Base-by-base conservation (phyloP, 2,797 vertebrate species). In the Anisognathus igniventris region DNA sequence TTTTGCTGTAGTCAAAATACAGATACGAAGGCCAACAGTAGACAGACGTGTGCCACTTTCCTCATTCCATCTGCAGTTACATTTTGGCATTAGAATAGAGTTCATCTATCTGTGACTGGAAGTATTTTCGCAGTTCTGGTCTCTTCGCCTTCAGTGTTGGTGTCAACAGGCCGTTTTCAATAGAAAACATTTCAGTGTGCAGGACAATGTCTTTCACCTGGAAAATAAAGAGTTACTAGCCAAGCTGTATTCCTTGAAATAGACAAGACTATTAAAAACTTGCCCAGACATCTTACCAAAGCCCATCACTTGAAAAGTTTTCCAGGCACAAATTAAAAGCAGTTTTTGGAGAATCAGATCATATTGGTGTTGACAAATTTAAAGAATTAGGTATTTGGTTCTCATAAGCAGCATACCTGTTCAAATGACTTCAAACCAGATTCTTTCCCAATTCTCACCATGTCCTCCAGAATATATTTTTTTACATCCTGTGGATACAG, bases 71-170 rank as follows among this genome's bases (percentile, higher is more conserved):
- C 53, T 12, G 53, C 84, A 23, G 85, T 98, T 98, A 99, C 92
- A 98, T 98, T 97, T 98, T 99, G 96, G 98, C 98, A 92, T 98
- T 98, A 84, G 99, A 97, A 90, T 99, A 99, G 24, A 99, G 98
- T 97, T 98, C 98, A 84, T 98, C 97, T 33, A 99, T 99, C 95
- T 99, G 98, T 42, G 98, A 96, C 96, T 98, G 97, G 97, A 99
- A 99, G 90, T 87, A 94, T 72, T 88, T 98, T 61, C 97, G 98
- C 23, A 99, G 98, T 67, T 99, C 99, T 4, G 96, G 93, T 97
- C 99, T 98, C 96, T 99, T 99, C 0, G 99, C 98, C 97, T 99
- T 99, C 97, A 99, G 96, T 2, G 99, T 99, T 42, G 99, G 99
- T 5, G 99, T 99, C 90, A 99, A 97, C 68, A 99, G 98, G 86